Base-by-base conservation (phyloP, 2,113 vertebrate genomes). In the Microcebus ravelobensis region DNA sequence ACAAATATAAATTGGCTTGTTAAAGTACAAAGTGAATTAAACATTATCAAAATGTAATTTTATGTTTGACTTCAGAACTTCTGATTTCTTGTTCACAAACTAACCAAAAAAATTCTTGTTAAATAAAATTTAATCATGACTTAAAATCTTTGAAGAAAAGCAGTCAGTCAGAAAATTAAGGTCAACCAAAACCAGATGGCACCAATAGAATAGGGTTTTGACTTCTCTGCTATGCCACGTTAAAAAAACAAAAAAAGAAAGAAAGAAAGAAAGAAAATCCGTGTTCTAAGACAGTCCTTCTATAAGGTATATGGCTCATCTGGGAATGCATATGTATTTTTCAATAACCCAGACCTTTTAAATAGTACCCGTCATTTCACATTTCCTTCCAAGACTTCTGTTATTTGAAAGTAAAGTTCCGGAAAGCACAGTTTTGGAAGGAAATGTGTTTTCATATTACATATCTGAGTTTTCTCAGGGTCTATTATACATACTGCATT, bases 91-190 rank as follows among this genome's bases (percentile, higher is more conserved):
- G 77, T 96, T 98, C 97, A 96, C 91, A 98, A 98, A 96, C 57
- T 89, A 98, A 97, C 97, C 95, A 98, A 98, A 98, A 98, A 76
- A 94, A 90, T 98, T 97, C 96, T 96, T 95, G 88, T 77, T 97
- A 98, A 98, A 97, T 98, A 96, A 98, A 98, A 98, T 98, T 97
- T 97, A 98, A 97, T 97, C 96, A 92, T 96, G 96, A 95, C 96
- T 98, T 98, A 97, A 98, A 98, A 97, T 96, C 82, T 98, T 96
- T 98, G 97, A 97, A 98, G 97, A 97, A 98, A 98, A 98, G 95
- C 93, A 98, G 94, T 98, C 98, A 98, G 98, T 96, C 96, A 98
- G 97, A 98, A 98, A 99, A 98, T 98, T 98, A 98, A 98, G 97
- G 98, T 98, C 98, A 98, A 97, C 97, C 93, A 0, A 50, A 98